A percentile compares a stretch with the other conserved stretches of the same genome.
phyloP scores from a whole-genome alignment of 2,888 invertebrate genomes.

The Agrotis clavis region DNA sequence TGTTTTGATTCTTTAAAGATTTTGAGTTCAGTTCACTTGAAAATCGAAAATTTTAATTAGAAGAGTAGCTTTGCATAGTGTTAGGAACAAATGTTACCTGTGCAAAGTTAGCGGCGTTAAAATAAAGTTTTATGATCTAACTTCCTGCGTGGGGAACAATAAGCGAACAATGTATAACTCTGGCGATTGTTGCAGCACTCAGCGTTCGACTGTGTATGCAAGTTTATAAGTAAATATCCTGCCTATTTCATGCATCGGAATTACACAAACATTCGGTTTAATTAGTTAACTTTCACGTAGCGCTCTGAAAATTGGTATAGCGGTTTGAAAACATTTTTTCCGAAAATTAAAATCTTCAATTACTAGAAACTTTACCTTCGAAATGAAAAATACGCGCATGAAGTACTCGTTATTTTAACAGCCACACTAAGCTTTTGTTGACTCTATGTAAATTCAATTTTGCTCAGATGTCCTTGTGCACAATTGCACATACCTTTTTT shows the following conservation, averaged over 20 bases:
- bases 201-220: conserved; percentile 67
- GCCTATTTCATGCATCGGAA: conserved; percentile 52
- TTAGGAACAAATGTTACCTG: conserved; percentile 73
- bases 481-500: conserved; percentile 13
- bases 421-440: conserved; percentile 24
- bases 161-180: conserved; percentile 79
- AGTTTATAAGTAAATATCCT: conserved; percentile 74
- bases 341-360: background rate
- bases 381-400: conserved; percentile 7
- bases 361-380: background rate
- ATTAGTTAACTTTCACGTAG: background rate
- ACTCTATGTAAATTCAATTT: conserved; percentile 26
- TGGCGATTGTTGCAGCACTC: conserved; percentile 69
- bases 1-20: background rate
- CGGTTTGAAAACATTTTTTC: background rate
- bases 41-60: conserved; percentile 71
- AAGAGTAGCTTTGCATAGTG: conserved; percentile 69
- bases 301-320: background rate
- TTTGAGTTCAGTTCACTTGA: conserved; percentile 18
- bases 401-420: background rate
- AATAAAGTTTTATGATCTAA: conserved; percentile 82
- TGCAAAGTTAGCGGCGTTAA: conserved; percentile 74
- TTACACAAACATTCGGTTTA: background rate
- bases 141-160: conserved; percentile 78
- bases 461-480: conserved; percentile 3